phyloP scores from a whole-genome alignment of 1,140 invertebrate species.

The Cydia strobilella region DNA sequence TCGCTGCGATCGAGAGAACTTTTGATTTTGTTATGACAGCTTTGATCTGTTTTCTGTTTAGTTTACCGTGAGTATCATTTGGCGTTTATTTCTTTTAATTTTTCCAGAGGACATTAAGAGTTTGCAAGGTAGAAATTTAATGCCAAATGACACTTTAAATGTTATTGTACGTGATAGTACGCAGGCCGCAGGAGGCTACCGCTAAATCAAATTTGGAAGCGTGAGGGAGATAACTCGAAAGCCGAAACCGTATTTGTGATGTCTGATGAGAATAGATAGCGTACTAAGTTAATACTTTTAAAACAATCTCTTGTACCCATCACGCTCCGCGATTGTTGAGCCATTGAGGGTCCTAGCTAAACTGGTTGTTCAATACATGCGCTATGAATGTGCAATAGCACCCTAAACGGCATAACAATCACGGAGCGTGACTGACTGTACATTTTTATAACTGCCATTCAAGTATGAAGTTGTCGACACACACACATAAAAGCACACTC shows the following conservation, averaged over 20 bases:
- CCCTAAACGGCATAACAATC: too few relatives aligned
- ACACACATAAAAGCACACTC: neutral
- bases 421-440: too few relatives aligned
- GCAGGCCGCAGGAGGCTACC: constrained; percentile 6
- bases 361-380: too few relatives aligned
- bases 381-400: too few relatives aligned
- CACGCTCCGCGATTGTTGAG: too few relatives aligned
- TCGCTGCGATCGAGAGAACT: neutral
- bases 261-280: neutral
- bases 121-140: neutral
- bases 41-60: neutral
- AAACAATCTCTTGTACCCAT: neutral
- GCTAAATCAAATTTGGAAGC: neutral
- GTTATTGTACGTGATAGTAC: neutral
- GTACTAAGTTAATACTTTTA: neutral
- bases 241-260: too few relatives aligned
- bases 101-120: neutral
- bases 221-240: neutral
- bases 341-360: too few relatives aligned
- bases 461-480: neutral
- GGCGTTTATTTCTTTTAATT: neutral
- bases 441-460: neutral
- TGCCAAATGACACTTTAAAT: neutral
- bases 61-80: neutral
- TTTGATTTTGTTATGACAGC: neutral